A percentile compares a stretch with the other conserved stretches of the same genome.
phyloP scores from a whole-genome alignment of 1,140 invertebrate species.

The Gryllus bimaculatus region DNA sequence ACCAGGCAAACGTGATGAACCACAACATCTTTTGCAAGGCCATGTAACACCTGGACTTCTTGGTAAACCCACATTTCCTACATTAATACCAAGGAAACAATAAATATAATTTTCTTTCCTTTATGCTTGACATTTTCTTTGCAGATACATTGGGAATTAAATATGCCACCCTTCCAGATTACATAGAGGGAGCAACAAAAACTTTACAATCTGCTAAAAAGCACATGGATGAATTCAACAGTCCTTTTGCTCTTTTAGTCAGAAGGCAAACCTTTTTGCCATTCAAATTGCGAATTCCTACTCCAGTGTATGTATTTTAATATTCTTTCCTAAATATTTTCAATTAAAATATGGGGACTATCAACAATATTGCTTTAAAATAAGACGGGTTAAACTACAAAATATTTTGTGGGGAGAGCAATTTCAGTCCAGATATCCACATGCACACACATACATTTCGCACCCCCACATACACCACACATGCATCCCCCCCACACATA shows the following conservation, averaged over 20 bases:
- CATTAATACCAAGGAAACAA: background rate
- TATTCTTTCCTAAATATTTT: too few relatives aligned
- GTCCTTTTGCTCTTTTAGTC: constrained; percentile 38
- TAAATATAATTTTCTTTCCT: background rate
- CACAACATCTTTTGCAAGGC: constrained; percentile 39
- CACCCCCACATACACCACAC: too few relatives aligned
- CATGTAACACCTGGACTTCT: constrained; percentile 36
- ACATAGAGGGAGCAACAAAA: constrained; percentile 36
- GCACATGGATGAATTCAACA: constrained; percentile 34
- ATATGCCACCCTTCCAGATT: constrained; percentile 37
- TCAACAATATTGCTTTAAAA: too few relatives aligned
- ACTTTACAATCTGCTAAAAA: constrained; percentile 35
- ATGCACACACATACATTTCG: too few relatives aligned
- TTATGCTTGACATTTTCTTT: background rate
- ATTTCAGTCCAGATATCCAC: too few relatives aligned
- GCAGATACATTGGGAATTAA: constrained; percentile 39
- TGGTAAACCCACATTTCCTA: constrained; percentile 27
- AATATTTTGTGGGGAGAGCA: too few relatives aligned
- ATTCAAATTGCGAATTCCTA: constrained; percentile 30
- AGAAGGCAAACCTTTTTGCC: constrained; percentile 38
- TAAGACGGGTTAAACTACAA: too few relatives aligned
- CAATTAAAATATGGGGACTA: too few relatives aligned
- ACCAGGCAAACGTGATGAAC: constrained; percentile 42
- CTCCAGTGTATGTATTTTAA: background rate
- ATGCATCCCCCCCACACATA: too few relatives aligned